phyloP scores from a whole-genome alignment of 2,888 invertebrate genomes.

The Melanchra persicariae region DNA sequence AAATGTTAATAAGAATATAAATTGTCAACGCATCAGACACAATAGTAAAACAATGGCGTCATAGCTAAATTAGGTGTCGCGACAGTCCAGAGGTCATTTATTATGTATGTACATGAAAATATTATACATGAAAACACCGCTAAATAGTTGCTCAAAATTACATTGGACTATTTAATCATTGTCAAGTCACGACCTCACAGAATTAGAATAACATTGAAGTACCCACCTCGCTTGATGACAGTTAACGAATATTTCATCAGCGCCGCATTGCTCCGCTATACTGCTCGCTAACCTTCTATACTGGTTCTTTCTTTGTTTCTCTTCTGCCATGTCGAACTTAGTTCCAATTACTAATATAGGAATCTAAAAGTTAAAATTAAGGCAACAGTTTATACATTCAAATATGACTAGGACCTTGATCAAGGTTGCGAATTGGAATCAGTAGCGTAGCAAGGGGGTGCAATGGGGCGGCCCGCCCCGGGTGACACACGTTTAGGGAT shows the following conservation, averaged over 20 bases:
- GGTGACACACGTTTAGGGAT: too few species aligned
- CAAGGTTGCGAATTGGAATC: neutral
- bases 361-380: constrained; percentile 90
- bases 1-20: constrained; percentile 62
- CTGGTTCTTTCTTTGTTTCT: constrained; percentile 92
- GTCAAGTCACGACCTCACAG: neutral
- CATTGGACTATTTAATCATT: neutral
- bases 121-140: too few species aligned
- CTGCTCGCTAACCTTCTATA: constrained; percentile 91
- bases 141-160: too few species aligned
- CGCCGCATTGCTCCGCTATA: constrained; percentile 97
- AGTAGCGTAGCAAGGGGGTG: too few species aligned
- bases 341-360: constrained; percentile 98
- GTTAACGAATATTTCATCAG: constrained; percentile 97
- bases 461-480: too few species aligned
- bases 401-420: neutral
- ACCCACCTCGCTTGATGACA: constrained; percentile 90
- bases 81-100: too few species aligned
- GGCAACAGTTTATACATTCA: neutral
- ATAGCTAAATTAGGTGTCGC: too few species aligned
- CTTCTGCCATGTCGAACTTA: constrained; percentile 96
- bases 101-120: too few species aligned
- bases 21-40: too few species aligned
- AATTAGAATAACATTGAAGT: neutral
- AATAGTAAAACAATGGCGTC: too few species aligned